Evolutionary conservation across 2,113 vertebrate genomes (phyloP), one percentile per base, ranked within the genome.

Genomic region (Labrus mixtus): DNA sequence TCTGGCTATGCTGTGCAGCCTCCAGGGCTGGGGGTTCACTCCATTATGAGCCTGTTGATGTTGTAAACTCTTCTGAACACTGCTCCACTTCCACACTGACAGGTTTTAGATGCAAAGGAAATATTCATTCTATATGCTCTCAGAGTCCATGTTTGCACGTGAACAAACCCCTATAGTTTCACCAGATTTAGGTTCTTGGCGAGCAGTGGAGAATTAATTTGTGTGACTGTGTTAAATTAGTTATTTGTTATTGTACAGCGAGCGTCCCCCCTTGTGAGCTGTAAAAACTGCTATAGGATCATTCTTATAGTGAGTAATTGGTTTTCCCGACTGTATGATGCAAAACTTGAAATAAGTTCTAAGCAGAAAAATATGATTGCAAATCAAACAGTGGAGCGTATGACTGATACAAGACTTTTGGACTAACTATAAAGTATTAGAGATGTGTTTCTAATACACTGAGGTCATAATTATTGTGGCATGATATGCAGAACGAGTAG

Each of bases 1-100:
- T 62, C 59, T 63, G 63, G 55, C 16, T 77, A 50, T 23, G 83
- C 15, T 55, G 29, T 25, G 8, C 46, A 22, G 36, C 37, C 80
- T 45, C 36, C 11, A 17, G 41, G 67, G 22, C 37, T 0, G 13
- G n/a, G 2, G 36, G 1, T 54, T 69, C 17, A 5, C 29, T 67
- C 45, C 22, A 13, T 48, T 76, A 58, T 76, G 0, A 25, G 10
- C 13, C 25, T 58, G 5, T 10, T 69, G 29, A 48, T 64, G 54
- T 15, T 64, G 16, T 68, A 63, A 70, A 78, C 9, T 19, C 7
- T 33, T 41, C 37, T 75, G 4, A 65, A 13, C 29, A 22, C 22
- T 63, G 62, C 6, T 36, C 1, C 48, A 17, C 36, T 48, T 37
- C 4, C 39, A 10, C 11, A 73, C 15, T 12, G n/a, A 23, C n/a